Base-by-base conservation (phyloP, 1,140 invertebrate genomes). In the Dufourea novaeangliae region DNA sequence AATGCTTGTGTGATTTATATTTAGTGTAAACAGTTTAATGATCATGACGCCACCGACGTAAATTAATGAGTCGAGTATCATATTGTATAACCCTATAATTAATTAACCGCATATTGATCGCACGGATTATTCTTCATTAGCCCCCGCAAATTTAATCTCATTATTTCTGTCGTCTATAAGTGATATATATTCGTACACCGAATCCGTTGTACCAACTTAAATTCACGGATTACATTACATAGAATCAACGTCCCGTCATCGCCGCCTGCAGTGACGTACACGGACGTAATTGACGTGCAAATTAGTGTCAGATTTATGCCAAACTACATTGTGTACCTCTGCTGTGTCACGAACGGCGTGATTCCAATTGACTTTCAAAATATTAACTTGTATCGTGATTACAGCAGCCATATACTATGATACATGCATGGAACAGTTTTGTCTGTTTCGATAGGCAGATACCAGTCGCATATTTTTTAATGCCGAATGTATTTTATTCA, bases 91-190 rank as follows among this genome's bases (percentile, higher is more conserved):
- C 5, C 12, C 22, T 14, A 44, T 62, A 54, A 74, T 74, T 74
- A 74, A 54, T 27, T 12, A 66, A 56, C 25, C 34, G 46, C 12
- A 22, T 41, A 74, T 66, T 66, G 62, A 3, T 6, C 27, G 20
- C 0, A 1, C 10, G 22, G 59, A 54, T 72, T 72, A 54, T 39
- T 54, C 20, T 29, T 74, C 71, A 41, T 66, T 74, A 74, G 34
- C 34, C 5, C 29, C 22, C 7, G 14, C 41, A 6, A 39, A 73
- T 74, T 66, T 41, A 39, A 54, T 7, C 62, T 41, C 25, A 46
- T 66, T 74, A 66, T 56, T 74, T 66, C 61, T 66, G 29, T 54
- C 25, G 39, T n/a, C 41, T 66, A 73, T 54, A 66, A 66, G 25
- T 66, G 32, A 73, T 29, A 73, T 8, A 17, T 32, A 20, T 10